These are phyloP conservation scores for Oncopodura yosiiana DNA, from an alignment of 1,140 invertebrate species.

Conservation along the genomic window DNA sequence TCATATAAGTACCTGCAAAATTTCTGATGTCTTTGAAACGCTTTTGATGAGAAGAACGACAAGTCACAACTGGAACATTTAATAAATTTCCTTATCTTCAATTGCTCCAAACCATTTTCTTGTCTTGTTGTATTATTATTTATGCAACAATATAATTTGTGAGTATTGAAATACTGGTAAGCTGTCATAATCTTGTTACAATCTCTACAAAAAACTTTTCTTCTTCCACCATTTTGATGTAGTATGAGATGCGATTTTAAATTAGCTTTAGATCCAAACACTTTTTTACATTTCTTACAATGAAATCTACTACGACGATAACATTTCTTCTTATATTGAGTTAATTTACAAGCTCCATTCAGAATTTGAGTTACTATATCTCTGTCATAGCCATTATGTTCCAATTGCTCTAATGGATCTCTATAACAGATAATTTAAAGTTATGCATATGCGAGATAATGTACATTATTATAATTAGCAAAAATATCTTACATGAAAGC, in stretches of 20 bases:
- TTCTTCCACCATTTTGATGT: neutral
- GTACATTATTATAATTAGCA: neutral
- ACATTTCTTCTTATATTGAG: neutral
- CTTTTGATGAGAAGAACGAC: neutral
- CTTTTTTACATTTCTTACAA: conserved; percentile 13
- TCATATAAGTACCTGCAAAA: conserved; percentile 7
- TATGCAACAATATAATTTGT: neutral
- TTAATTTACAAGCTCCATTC: neutral
- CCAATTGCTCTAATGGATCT: conserved; percentile 19
- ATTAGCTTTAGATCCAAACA: neutral
- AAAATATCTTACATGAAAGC: conserved; percentile 18
- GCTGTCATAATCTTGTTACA: neutral
- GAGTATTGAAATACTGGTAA: neutral
- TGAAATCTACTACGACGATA: neutral
- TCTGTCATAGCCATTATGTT: conserved; percentile 1
- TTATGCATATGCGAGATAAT: neutral
- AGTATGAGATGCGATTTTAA: conserved; percentile 6
- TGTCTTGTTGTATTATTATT: neutral
- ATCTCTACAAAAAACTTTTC: neutral
- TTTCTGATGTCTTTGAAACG: conserved; percentile 2
- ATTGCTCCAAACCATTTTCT: neutral
- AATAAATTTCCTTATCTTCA: conserved; percentile 1
- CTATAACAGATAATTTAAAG: neutral
- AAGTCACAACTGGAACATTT: conserved; percentile 2
- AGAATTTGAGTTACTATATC: neutral